These are phyloP conservation scores for Paratrypauchen microcephalus DNA, from an alignment of 2,797 vertebrate genomes.

Conservation along the genomic window DNA sequence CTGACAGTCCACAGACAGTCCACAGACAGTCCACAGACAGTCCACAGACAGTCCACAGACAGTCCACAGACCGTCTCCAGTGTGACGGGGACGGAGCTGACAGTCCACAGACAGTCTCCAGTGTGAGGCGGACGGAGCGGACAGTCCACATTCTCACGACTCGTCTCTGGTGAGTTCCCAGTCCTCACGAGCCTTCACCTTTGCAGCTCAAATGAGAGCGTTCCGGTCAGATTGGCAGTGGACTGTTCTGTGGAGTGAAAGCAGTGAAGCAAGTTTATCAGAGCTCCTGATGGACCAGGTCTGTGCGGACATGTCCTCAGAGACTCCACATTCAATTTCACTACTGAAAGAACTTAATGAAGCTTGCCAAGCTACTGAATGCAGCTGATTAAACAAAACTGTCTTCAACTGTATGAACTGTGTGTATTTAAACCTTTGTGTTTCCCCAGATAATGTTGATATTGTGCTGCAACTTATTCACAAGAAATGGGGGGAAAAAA, in stretches of 20 bases:
- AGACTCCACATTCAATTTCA: not conserved
- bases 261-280: not conserved
- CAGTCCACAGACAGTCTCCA: conserved; percentile 5
- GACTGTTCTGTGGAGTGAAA: not conserved
- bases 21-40: no score
- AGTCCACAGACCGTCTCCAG: not conserved
- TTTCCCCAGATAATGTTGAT: no score
- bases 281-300: not conserved
- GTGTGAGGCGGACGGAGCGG: not conserved
- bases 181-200: no score
- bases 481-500: not conserved
- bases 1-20: not conserved
- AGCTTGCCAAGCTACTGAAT: not conserved
- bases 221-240: not conserved
- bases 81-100: not conserved
- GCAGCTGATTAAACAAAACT: not conserved
- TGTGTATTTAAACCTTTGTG: no score
- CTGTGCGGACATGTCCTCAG: not conserved
- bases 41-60: not conserved
- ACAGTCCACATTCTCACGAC: not conserved
- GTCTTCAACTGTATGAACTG: not conserved
- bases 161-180: not conserved
- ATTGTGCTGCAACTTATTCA: not conserved
- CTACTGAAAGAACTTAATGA: not conserved
- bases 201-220: not conserved